A percentile compares a stretch with the other conserved stretches of the same genome.
These are phyloP conservation scores for Mythimna ferrago DNA, from an alignment of 2,888 invertebrate genomes.

Conservation along the genomic window DNA sequence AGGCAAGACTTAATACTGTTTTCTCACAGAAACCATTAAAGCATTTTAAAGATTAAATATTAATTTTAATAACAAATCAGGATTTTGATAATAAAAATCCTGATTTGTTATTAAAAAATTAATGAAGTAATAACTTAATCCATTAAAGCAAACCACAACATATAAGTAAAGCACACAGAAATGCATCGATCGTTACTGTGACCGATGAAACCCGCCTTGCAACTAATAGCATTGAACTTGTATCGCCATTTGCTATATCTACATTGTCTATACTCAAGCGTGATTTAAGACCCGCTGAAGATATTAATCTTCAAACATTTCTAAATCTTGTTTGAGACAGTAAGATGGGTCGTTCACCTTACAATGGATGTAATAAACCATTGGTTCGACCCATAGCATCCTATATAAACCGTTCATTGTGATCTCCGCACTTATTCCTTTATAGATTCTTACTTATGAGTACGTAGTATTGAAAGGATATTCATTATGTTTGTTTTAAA, in stretches of 20 bases:
- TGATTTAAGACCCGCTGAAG: constrained; percentile 60
- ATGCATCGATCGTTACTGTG: constrained; percentile 29
- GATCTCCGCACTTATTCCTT: constrained; percentile 57
- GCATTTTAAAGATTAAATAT: not conserved
- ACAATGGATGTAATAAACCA: constrained; percentile 57
- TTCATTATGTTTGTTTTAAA: constrained; percentile 54
- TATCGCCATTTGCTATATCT: constrained; percentile 32
- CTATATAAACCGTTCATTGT: constrained; percentile 68
- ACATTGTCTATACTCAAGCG: constrained; percentile 42
- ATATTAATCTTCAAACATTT: constrained; percentile 58
- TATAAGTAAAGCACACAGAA: constrained; percentile 1
- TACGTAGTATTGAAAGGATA: constrained; percentile 44
- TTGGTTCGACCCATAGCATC: constrained; percentile 57
- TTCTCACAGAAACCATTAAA: not conserved
- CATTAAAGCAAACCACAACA: constrained; percentile 3
- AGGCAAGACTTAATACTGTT: not conserved
- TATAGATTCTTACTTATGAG: constrained; percentile 52
- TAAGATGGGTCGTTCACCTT: constrained; percentile 65
- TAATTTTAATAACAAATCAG: not conserved
- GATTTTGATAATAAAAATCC: no score
- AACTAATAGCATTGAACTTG: constrained; percentile 55
- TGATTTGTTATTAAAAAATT: no score
- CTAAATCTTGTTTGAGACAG: constrained; percentile 64
- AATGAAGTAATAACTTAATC: not conserved
- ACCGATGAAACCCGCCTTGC: constrained; percentile 46